phyloP scores from a whole-genome alignment of 2,888 invertebrate species.

The Drosophila dives region DNA sequence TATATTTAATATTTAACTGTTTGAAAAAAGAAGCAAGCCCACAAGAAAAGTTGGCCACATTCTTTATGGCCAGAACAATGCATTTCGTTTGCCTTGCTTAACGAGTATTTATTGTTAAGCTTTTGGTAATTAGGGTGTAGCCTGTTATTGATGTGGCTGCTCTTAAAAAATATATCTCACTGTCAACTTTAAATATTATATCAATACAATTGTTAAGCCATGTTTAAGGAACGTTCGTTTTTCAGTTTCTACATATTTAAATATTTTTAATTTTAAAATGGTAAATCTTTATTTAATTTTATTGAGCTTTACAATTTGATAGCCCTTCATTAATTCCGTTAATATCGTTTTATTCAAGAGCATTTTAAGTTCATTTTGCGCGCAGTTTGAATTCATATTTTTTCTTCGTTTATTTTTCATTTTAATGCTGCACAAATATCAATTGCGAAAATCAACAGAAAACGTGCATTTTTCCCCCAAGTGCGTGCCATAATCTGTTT shows the following conservation, averaged over 20 bases:
- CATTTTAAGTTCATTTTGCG: constrained; percentile 21
- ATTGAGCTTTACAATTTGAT: not conserved
- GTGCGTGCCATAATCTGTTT: constrained; percentile 70
- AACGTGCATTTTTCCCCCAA: constrained; percentile 4
- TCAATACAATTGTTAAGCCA: not conserved
- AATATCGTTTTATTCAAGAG: constrained; percentile 17
- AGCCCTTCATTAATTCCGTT: not conserved
- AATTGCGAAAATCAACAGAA: constrained; percentile 67
- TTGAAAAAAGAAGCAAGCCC: not conserved
- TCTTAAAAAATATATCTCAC: not conserved
- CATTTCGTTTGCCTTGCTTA: constrained; percentile 39
- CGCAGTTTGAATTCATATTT: constrained; percentile 12
- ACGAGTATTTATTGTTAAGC: constrained; percentile 18
- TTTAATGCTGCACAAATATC: constrained; percentile 53
- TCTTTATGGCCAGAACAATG: constrained; percentile 7
- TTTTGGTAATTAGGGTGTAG: not conserved
- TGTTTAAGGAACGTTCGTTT: not conserved
- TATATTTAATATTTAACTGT: not conserved
- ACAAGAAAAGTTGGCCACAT: not conserved
- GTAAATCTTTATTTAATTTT: not conserved
- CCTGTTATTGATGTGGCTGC: not conserved
- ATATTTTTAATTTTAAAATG: not conserved
- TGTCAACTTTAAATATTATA: not conserved
- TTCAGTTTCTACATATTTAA: not conserved
- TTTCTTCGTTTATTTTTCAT: constrained; percentile 17